Evolutionary conservation across 2,113 vertebrate genomes (phyloP).

Genomic region (Eolophus roseicapilla): DNA sequence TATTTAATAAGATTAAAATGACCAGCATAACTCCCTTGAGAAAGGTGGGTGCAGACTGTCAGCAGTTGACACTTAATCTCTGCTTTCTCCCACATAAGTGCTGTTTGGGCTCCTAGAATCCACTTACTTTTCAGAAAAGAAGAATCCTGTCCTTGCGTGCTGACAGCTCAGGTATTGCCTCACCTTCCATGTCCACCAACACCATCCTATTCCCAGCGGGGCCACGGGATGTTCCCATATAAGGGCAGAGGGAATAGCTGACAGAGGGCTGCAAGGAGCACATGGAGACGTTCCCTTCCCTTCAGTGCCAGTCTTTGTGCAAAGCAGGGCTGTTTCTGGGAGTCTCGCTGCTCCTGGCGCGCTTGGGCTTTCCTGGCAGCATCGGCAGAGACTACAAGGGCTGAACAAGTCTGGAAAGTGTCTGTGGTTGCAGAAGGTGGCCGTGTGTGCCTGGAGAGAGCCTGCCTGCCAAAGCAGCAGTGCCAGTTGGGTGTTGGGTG

Average conservation of each 20-base stretch:
- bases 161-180: constrained; percentile 43
- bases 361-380: constrained; percentile 8
- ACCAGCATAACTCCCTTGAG: constrained; percentile 42
- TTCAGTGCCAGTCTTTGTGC: constrained; percentile 39
- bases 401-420: not conserved
- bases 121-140: not conserved
- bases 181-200: constrained; percentile 28
- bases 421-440: constrained; percentile 29
- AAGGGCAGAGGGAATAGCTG: constrained; percentile 54
- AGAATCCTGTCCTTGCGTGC: not conserved
- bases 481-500: not conserved
- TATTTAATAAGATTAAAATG: constrained; percentile 66
- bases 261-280: not conserved
- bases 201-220: not conserved
- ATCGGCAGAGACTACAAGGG: not conserved
- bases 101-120: not conserved
- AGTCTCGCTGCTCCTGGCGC: constrained; percentile 24
- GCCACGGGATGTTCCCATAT: constrained; percentile 35
- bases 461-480: not conserved
- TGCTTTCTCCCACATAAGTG: not conserved
- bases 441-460: not conserved
- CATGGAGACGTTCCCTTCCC: not conserved
- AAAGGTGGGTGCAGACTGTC: constrained; percentile 31
- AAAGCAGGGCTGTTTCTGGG: not conserved
- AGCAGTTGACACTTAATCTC: constrained; percentile 15